Evolutionary conservation across 2,888 invertebrate genomes (phyloP), one percentile per base, ranked within the genome.

Genomic region (Homarus gammarus): DNA sequence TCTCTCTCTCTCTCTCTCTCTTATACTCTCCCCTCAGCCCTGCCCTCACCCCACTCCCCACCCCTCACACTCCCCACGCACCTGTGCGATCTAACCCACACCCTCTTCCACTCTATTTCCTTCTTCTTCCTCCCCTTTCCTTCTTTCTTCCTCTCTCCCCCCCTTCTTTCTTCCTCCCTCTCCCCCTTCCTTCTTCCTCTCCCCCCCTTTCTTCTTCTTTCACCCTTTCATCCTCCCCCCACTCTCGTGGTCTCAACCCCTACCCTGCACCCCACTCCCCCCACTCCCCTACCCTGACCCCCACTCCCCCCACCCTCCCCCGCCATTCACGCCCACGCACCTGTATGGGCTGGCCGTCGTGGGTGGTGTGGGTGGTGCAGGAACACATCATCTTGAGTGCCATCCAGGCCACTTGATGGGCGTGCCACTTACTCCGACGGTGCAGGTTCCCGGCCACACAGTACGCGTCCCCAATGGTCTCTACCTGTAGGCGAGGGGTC

Each of bases 341-440:
- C 95, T 96, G 96, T 92, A 98, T 98, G 81, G 97, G 97, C 93
- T 98, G 96, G 1, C 98, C 98, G 93, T 98, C 97, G 93, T 98
- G 98, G 0, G 98, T 97, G 91, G 96, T 96, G 94, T 98, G 98
- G 92, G 96, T 95, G 1, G 96, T 96, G 93, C 98, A 98, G 0
- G 97, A 97, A 93, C 97, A 96, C 88, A 98, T 97, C 98, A 99
- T 99, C 93, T 97, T 97, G 92, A 98, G 94, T 0, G 97, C 97
- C 98, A 99, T 99, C 98, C 98, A 98, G 2, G 98, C 97, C 70
- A 98, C 98, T 94, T 98, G 98, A 92, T 97, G 97, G 33, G 98
- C 98, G 93, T 99, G 98, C 87, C 97, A 97, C 64, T 95, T 95
- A 81, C 97, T 97, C 93, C 96, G 96, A 92, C 96, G 96, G 94